Percentiles rank a stretch among this genome's conserved stretches.
Conservation (phyloP, 2,113 vertebrate genomes). For the pig (Sus scrofa) region T2T-Sscrofa CM000822.6:78954501-78955000, state of each 20-base stretch:
- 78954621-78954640: too few relatives aligned
- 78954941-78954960: background rate
- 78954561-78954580: background rate
- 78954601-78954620: background rate
- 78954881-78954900: background rate
- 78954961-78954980: background rate
- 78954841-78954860: background rate
- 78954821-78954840: too few relatives aligned
- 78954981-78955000: background rate
- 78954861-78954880: background rate
- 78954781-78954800: too few relatives aligned
- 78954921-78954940: background rate
- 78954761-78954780: too few relatives aligned
- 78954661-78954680: too few relatives aligned
- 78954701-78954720: too few relatives aligned
- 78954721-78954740: too few relatives aligned
- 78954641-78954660: too few relatives aligned
- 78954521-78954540: background rate
- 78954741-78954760: too few relatives aligned
- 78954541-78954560: background rate
- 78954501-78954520: background rate
- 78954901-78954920: background rate
- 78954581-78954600: background rate
- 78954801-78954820: too few relatives aligned
- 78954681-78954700: too few relatives aligned